Evolutionary conservation across 2,113 vertebrate species (phyloP), one percentile per base, ranked within the genome.

Genomic region (Mesitornis unicolor): DNA sequence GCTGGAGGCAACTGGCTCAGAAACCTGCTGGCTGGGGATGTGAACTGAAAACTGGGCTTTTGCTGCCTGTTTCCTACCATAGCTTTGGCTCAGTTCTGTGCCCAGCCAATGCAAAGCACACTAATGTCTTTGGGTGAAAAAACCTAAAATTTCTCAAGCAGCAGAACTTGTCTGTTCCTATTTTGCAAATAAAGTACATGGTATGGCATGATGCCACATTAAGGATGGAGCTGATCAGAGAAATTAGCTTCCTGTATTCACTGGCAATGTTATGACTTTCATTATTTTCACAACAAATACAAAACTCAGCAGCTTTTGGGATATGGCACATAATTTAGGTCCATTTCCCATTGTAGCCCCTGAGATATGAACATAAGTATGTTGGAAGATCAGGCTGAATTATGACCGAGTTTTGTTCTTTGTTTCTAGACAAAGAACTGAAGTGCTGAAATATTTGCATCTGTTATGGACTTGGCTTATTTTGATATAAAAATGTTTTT

Each of bases 341-440:
- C 36, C 11, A 36, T 71, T 90, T 95, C 61, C 60, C 12, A 38
- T 2, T 68, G 79, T 89, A 95, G 48, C 16, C 28, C 40, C 33
- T 5, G 1, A 93, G 69, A 79, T 73, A 83, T 1, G 16, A 78
- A 25, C 35, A 6, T 21, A 89, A 87, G 47, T 42, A 48, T 24
- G 8, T 29, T 84, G 60, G 73, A 90, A 75, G 40, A 73, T 81
- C 60, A 84, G 42, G 38, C 73, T 84, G 75, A 88, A 86, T 81
- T 78, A 81, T 38, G 36, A 28, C 25, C 65, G 47, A 71, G n/a
- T 75, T 95, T 93, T 75, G 38, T 71, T 79, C 65, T 87, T 86
- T 95, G 57, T 50, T 89, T 56, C 61, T 51, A 65, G n/a, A 95
- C 92, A 86, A 95, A 95, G 85, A 92, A 70, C 35, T 90, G 78